Conservation (phyloP, 2,797 vertebrate species). For the Steatocranus sp. region DNA sequence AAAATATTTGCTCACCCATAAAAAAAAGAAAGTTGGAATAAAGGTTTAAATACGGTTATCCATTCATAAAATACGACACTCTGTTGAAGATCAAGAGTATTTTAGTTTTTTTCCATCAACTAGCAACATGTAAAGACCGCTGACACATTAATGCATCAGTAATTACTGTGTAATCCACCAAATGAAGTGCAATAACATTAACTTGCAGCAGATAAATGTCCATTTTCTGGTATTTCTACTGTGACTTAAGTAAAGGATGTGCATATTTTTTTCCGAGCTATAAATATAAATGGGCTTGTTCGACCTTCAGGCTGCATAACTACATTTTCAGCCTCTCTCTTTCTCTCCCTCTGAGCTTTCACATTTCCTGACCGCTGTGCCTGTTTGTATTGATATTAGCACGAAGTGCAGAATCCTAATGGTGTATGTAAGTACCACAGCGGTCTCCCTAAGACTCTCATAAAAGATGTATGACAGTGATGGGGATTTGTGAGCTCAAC, state of each 20-base stretch:
- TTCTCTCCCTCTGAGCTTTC: not conserved
- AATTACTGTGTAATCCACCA: not conserved
- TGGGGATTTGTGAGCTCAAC: not conserved
- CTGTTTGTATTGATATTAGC: slow-evolving; percentile 10
- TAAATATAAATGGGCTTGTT: not conserved
- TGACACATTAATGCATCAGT: not conserved
- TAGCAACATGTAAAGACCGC: not conserved
- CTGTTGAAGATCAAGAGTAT: not conserved
- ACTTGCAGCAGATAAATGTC: not conserved
- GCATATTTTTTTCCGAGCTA: not conserved
- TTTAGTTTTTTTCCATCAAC: not conserved
- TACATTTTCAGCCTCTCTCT: not conserved
- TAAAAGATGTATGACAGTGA: slow-evolving; percentile 39
- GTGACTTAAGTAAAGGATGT: not conserved
- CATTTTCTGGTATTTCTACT: not conserved
- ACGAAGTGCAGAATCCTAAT: not conserved
- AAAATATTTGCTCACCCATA: not conserved
- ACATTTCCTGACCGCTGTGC: not conserved
- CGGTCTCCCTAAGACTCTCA: slow-evolving; percentile 6
- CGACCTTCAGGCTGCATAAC: not conserved
- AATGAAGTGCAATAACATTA: not conserved
- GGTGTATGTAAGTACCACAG: not conserved
- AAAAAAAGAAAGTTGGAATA: not conserved
- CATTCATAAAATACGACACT: not conserved
- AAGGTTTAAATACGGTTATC: not conserved